Evolutionary conservation across 1,140 invertebrate species (phyloP).

Genomic region (Euwallacea fornicatus): DNA sequence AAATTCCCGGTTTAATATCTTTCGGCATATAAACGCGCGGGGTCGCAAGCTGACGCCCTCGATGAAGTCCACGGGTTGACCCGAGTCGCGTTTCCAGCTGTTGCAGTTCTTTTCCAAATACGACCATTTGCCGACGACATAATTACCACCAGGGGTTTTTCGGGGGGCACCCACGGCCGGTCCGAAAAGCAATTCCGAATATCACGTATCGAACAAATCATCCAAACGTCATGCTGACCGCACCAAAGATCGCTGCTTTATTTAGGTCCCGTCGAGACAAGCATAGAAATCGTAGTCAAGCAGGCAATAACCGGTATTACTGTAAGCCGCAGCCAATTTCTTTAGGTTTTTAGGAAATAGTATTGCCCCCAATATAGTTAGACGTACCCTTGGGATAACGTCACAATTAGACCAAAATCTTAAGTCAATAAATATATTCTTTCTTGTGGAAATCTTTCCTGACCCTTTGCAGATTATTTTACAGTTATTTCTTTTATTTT

Average conservation of each 20-base stretch:
- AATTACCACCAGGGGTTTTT: constrained; percentile 41
- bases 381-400: constrained; percentile 18
- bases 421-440: too few species aligned
- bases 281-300: constrained; percentile 52
- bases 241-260: constrained; percentile 47
- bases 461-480: too few species aligned
- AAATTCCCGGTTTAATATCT: constrained; percentile 53
- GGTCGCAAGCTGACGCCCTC: constrained; percentile 52
- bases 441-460: too few species aligned
- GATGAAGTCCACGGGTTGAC: constrained; percentile 49
- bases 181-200: constrained; percentile 26
- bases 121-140: constrained; percentile 46
- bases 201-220: constrained; percentile 51
- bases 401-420: not conserved
- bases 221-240: constrained; percentile 46
- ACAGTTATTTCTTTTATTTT: too few species aligned
- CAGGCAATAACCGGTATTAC: constrained; percentile 49
- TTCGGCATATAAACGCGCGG: constrained; percentile 47
- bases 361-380: constrained; percentile 30
- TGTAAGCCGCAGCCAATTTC: constrained; percentile 46
- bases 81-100: constrained; percentile 37
- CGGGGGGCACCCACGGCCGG: constrained; percentile 4
- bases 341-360: constrained; percentile 44
- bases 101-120: constrained; percentile 24
- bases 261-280: constrained; percentile 45